These are phyloP conservation scores for Hyppa rectilinea DNA, from an alignment of 2,888 invertebrate species.

Conservation along the genomic window DNA sequence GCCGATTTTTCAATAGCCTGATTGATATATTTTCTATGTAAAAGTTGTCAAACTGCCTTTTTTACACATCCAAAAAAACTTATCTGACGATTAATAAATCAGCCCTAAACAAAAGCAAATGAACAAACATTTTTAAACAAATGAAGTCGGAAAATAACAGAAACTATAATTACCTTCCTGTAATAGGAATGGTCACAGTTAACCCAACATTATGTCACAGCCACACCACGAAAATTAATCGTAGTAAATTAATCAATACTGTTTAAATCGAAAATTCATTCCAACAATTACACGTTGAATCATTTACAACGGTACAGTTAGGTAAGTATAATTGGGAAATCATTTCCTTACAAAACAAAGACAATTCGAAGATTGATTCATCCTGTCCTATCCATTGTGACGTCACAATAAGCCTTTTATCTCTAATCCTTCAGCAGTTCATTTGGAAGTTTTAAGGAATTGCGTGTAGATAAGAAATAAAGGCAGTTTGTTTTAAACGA, in stretches of 20 bases:
- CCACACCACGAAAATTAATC: constrained; percentile 40
- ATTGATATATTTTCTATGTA: too few species aligned
- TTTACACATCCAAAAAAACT: too few species aligned
- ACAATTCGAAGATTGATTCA: constrained; percentile 66
- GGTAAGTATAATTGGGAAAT: constrained; percentile 49
- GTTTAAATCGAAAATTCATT: constrained; percentile 34
- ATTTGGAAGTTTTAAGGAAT: constrained; percentile 65
- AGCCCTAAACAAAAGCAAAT: background rate
- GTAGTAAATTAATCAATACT: constrained; percentile 41
- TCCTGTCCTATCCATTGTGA: constrained; percentile 57
- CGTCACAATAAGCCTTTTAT: constrained; percentile 58
- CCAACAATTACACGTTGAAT: constrained; percentile 20
- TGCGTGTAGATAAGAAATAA: constrained; percentile 64
- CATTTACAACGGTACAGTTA: constrained; percentile 35
- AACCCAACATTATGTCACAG: constrained; percentile 16
- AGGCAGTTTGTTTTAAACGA: constrained; percentile 54
- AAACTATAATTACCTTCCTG: background rate
- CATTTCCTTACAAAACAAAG: constrained; percentile 50
- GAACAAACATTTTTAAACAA: background rate
- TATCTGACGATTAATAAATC: too few species aligned
- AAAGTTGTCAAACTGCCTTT: too few species aligned
- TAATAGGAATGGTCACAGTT: background rate
- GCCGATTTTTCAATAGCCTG: too few species aligned
- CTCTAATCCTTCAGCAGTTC: constrained; percentile 64
- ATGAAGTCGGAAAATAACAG: background rate